Conservation (phyloP, 2,113 vertebrate species). For the Ardeotis arabs region DNA sequence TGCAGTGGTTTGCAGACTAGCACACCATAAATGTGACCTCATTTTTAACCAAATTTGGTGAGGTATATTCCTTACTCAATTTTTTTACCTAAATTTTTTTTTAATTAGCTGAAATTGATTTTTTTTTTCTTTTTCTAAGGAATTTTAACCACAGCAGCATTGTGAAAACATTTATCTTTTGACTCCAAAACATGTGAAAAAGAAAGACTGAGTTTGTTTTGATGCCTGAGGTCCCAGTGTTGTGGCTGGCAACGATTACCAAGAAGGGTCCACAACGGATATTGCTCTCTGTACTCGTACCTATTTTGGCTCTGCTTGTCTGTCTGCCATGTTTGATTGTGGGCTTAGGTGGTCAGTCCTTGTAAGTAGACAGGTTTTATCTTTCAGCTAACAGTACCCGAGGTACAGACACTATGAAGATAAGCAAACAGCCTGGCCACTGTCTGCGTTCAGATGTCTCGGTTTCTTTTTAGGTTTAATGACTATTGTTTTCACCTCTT, state of each 20-base stretch:
- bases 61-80: not conserved
- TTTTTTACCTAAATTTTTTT: not conserved
- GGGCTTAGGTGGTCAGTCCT: not conserved
- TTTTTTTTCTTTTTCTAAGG: not conserved
- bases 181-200: not conserved
- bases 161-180: not conserved
- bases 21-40: not conserved
- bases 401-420: not conserved
- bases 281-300: fast-evolving
- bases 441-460: not conserved
- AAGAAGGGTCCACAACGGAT: not conserved
- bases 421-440: not conserved
- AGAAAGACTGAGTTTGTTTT: not conserved
- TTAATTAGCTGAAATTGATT: not conserved
- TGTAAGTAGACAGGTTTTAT: not conserved
- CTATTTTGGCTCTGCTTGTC: not conserved
- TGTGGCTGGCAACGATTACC: not conserved
- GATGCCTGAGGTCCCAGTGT: not conserved
- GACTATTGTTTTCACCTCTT: not conserved
- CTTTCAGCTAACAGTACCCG: not conserved
- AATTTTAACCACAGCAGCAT: not conserved
- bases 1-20: not conserved
- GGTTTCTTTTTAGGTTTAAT: not conserved
- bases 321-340: not conserved
- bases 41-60: not conserved